A percentile compares a stretch with the other conserved stretches of the same genome.
Conservation (phyloP, 1,140 invertebrate genomes). For the Drosophila varians region DNA sequence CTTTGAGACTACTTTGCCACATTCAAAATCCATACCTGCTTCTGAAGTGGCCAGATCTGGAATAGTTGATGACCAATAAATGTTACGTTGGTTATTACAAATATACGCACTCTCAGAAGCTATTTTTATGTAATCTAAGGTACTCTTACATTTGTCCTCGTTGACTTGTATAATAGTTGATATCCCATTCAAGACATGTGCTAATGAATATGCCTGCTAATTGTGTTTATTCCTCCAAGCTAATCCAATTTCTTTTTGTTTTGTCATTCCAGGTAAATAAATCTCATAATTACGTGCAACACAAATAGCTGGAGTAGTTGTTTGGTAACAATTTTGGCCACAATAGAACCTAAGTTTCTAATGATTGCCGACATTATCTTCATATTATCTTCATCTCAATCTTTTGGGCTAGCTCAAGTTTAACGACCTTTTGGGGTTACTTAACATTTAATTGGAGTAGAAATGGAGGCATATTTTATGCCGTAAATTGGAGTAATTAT, state of each 20-base stretch:
- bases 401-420: conserved; percentile 9
- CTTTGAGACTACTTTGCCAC: not conserved
- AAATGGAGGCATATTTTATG: conserved; percentile 22
- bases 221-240: conserved; percentile 20
- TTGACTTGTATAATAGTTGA: not conserved
- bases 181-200: conserved; percentile 9
- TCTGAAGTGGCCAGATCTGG: too few species aligned
- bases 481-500: conserved; percentile 59
- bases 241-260: conserved; percentile 31
- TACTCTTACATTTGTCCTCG: not conserved
- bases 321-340: conserved; percentile 30
- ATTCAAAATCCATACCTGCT: not conserved
- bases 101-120: too few species aligned
- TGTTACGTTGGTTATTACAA: too few species aligned
- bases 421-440: conserved; percentile 45
- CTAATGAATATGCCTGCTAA: conserved; percentile 26
- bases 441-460: conserved; percentile 45
- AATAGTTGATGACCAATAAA: too few species aligned
- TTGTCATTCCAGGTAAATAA: conserved; percentile 60
- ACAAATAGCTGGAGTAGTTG: conserved; percentile 10
- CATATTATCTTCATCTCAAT: conserved; percentile 37
- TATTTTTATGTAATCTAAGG: too few species aligned
- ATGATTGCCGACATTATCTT: conserved; percentile 18
- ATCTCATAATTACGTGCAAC: conserved; percentile 26
- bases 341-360: conserved; percentile 25